Percentiles rank a stretch among this genome's conserved stretches.
These are phyloP conservation scores for Pyrgus malvae DNA, from an alignment of 2,888 invertebrate species.

Conservation along the genomic window DNA sequence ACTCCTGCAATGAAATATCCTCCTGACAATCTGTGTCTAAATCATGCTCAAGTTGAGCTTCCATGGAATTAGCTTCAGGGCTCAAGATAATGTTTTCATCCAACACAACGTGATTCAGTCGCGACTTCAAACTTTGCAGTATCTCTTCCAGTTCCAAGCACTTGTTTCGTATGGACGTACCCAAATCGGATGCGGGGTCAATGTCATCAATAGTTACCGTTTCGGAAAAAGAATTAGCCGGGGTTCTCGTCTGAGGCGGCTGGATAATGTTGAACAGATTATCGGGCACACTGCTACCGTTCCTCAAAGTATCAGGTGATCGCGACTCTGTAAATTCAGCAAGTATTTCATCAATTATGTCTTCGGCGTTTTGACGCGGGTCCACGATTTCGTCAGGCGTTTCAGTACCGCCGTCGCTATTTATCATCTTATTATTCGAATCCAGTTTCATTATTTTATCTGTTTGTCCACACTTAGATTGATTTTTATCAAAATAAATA, in stretches of 20 bases:
- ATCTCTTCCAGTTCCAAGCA: slow-evolving; percentile 78
- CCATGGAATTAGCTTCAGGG: slow-evolving; percentile 74
- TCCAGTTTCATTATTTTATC: slow-evolving; percentile 70
- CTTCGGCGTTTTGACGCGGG: slow-evolving; percentile 73
- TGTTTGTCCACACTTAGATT: slow-evolving; percentile 44
- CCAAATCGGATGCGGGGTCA: slow-evolving; percentile 74
- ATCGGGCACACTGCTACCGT: slow-evolving; percentile 64
- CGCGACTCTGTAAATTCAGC: slow-evolving; percentile 73
- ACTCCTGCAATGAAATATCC: slow-evolving; percentile 76
- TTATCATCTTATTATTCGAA: slow-evolving; percentile 76
- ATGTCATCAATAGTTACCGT: slow-evolving; percentile 71
- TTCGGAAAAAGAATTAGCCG: slow-evolving; percentile 73
- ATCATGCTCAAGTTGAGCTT: slow-evolving; percentile 75
- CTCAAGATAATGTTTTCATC: slow-evolving; percentile 77
- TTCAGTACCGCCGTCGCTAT: slow-evolving; percentile 66
- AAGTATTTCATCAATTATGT: slow-evolving; percentile 74
- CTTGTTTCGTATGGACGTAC: slow-evolving; percentile 75
- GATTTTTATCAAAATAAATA: slow-evolving; percentile 65
- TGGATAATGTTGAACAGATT: slow-evolving; percentile 69
- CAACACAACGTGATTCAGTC: slow-evolving; percentile 74
- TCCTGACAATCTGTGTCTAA: slow-evolving; percentile 78
- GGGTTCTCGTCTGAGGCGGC: slow-evolving; percentile 71
- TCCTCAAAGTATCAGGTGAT: slow-evolving; percentile 56
- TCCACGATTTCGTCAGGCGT: slow-evolving; percentile 70
- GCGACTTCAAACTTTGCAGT: slow-evolving; percentile 73